Conservation (phyloP, 2,888 invertebrate species). For the Pyrrhia umbra region DNA sequence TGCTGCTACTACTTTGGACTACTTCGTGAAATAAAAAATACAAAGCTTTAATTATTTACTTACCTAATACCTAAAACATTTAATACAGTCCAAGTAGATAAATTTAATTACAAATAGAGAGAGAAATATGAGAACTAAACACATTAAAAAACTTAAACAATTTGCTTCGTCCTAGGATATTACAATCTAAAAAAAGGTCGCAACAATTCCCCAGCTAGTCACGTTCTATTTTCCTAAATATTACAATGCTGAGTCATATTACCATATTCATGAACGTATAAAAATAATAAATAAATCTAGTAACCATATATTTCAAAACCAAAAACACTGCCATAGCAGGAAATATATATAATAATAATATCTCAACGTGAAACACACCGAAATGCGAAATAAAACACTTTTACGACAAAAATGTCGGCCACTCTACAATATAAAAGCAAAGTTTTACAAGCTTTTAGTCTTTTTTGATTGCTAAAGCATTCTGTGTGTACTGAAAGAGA, state of each 20-base stretch:
- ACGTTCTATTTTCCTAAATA: background rate
- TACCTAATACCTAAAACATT: too few relatives aligned
- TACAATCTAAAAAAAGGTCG: background rate
- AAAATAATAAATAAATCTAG: constrained; percentile 15
- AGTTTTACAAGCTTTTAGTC: constrained; percentile 56
- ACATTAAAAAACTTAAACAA: too few relatives aligned
- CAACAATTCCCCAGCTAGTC: background rate
- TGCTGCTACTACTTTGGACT: too few relatives aligned
- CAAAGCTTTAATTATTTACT: too few relatives aligned
- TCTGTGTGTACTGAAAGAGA: constrained; percentile 26
- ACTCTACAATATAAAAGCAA: constrained; percentile 50
- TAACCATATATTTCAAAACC: constrained; percentile 29
- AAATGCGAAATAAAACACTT: constrained; percentile 54
- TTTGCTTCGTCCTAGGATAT: too few relatives aligned
- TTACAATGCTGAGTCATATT: constrained; percentile 4
- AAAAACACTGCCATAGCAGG: constrained; percentile 24
- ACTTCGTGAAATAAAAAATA: too few relatives aligned
- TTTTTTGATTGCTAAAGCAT: constrained; percentile 47
- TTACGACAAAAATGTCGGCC: constrained; percentile 47
- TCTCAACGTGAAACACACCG: constrained; percentile 36
- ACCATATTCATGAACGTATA: constrained; percentile 44
- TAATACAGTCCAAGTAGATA: too few relatives aligned
- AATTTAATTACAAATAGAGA: too few relatives aligned
- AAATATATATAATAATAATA: constrained; percentile 35
- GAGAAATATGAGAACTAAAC: too few relatives aligned